Percentiles rank a stretch among this genome's conserved stretches.
Evolutionary conservation across 2,797 vertebrate species (phyloP).

Genomic region (Anniella stebbinsi): DNA sequence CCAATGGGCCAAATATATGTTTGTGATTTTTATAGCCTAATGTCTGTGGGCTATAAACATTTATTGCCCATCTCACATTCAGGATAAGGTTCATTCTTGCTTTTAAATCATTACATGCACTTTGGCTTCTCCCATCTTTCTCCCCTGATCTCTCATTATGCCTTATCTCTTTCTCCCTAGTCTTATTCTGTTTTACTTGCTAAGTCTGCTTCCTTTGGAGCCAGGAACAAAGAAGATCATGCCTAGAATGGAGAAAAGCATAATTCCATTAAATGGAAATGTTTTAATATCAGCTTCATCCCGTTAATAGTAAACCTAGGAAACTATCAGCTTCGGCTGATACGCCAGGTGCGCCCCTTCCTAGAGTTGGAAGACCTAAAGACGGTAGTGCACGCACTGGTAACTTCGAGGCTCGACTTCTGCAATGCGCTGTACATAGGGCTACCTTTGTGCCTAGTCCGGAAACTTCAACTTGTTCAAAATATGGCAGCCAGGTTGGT

Average conservation of each 20-base stretch:
- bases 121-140: background rate
- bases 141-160: background rate
- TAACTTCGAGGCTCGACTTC: too few species aligned
- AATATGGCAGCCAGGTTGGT: too few species aligned
- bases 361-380: too few species aligned
- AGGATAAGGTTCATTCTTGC: background rate
- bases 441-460: too few species aligned
- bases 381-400: too few species aligned
- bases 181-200: background rate
- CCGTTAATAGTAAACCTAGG: background rate
- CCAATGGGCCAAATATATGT: constrained; percentile 20
- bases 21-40: constrained; percentile 29
- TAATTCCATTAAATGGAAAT: background rate
- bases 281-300: background rate
- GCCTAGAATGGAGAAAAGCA: background rate
- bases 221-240: background rate
- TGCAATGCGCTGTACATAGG: too few species aligned
- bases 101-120: background rate
- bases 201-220: background rate
- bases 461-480: too few species aligned
- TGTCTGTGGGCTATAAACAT: background rate
- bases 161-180: background rate
- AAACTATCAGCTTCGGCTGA: too few species aligned
- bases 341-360: too few species aligned
- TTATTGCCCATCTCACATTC: background rate